A percentile compares a stretch with the other conserved stretches of the same genome.
Evolutionary conservation across 2,113 vertebrate species (phyloP).

Genomic region (Paradoxurus hermaphroditus): DNA sequence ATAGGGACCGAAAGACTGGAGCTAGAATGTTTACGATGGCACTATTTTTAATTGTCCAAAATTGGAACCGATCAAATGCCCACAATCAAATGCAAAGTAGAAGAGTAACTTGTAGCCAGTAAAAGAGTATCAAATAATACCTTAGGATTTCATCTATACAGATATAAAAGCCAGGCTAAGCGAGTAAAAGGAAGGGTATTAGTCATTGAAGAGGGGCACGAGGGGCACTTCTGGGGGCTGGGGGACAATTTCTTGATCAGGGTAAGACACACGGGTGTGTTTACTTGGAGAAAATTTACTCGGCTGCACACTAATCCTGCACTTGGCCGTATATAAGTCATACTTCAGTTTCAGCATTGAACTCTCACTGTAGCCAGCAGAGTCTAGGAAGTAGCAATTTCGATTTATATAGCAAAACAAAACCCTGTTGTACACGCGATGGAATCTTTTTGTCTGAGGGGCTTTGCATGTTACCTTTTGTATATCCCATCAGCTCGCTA

Average conservation of each 20-base stretch:
- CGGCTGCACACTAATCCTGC: background rate
- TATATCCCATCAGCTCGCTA: background rate
- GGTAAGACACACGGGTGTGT: background rate
- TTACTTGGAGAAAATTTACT: background rate
- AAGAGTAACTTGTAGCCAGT: background rate
- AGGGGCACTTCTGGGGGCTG: background rate
- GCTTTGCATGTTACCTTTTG: background rate
- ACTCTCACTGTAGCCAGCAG: background rate
- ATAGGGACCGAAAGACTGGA: background rate
- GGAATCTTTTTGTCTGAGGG: background rate
- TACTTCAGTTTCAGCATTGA: background rate
- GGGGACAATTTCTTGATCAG: background rate
- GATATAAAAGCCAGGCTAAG: background rate
- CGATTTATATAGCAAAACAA: background rate
- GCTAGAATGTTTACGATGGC: background rate
- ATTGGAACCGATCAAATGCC: background rate
- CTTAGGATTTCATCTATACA: background rate
- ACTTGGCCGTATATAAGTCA: background rate
- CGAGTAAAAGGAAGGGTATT: background rate
- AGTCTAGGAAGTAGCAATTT: background rate
- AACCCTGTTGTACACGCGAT: background rate
- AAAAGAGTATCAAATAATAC: background rate
- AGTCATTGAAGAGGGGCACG: background rate
- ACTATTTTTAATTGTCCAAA: background rate
- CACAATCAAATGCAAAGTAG: background rate